These are phyloP conservation scores for Odontocerum albicorne DNA, from an alignment of 2,888 invertebrate genomes.

Conservation along the genomic window DNA sequence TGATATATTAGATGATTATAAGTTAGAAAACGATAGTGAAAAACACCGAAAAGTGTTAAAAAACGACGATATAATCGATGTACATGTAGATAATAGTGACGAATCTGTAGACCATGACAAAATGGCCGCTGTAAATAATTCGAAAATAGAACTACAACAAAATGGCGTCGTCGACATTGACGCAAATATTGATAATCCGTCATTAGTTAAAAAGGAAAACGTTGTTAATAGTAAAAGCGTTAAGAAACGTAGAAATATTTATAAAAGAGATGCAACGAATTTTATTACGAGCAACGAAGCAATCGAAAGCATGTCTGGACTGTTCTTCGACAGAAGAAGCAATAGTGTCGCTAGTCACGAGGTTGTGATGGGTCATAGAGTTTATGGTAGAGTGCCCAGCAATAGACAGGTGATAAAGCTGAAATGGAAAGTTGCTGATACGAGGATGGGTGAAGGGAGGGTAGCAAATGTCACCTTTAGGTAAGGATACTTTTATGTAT, in stretches of 20 bases:
- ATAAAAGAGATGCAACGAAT: slow-evolving; percentile 26
- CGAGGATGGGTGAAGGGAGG: slow-evolving; percentile 24
- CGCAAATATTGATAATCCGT: slow-evolving; percentile 18
- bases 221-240: not conserved
- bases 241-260: slow-evolving; percentile 1
- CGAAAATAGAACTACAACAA: not conserved
- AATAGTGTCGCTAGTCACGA: slow-evolving; percentile 5
- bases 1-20: slow-evolving; percentile 31
- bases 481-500: too few species aligned
- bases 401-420: slow-evolving; percentile 14
- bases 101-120: too few species aligned
- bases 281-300: slow-evolving; percentile 24
- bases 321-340: slow-evolving; percentile 20
- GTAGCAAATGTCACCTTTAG: slow-evolving; percentile 32
- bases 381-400: slow-evolving; percentile 20
- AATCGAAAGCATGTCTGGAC: slow-evolving; percentile 19
- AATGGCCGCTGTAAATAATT: slow-evolving; percentile 10
- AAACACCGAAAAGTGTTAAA: slow-evolving; percentile 4
- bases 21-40: slow-evolving; percentile 29
- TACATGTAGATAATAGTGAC: slow-evolving; percentile 10
- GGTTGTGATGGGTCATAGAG: slow-evolving; percentile 22
- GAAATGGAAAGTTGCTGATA: slow-evolving; percentile 27
- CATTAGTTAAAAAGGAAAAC: slow-evolving; percentile 3
- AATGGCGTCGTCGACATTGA: slow-evolving; percentile 2
- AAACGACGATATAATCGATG: slow-evolving; percentile 22